Evolutionary conservation across 1,140 invertebrate genomes (phyloP), one percentile per base, ranked within the genome.

Genomic region (Meteorus sp.): DNA sequence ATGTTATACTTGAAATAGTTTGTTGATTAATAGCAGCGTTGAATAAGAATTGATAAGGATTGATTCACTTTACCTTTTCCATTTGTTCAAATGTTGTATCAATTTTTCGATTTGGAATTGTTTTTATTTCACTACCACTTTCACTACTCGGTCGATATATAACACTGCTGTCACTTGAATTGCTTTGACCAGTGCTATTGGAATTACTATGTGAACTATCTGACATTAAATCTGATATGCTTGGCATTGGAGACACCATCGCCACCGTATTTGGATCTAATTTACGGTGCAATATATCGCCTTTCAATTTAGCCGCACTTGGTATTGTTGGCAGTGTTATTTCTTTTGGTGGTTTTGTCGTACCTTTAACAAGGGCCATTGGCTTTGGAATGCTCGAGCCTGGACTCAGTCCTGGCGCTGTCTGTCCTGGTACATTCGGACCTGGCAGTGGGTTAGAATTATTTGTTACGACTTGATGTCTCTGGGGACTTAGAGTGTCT

Each of bases 331-430:
- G 45, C 1, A 73, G 55, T 56, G 57, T 64, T 13, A 63, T 72
- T 29, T 77, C 75, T 43, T 81, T 75, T 59, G 71, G 82, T 53
- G 85, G 81, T 79, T 90, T 91, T 33, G 85, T 86, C 2, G 89
- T 93, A 63, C 92, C 92, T 83, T 94, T 95, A 2, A 95, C 90
- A 56, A 92, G 88, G 9, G 92, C 91, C 13, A 91, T 94, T 3
- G 92, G 93, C 78, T 95, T 95, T 1, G 93, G 92, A 68, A 95
- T 90, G 11, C 89, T 89, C 6, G 89, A 92, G 4, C 83, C 80
- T 1, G 74, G 71, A 54, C 66, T 71, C 13, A 68, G 27, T 35
- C 60, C 53, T 52, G 62, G 56, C 9, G 48, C 59, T 23, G 53
- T 61, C 37, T 62, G 61, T 19, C 57, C 58, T 6, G 27, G 25